Percentiles rank a stretch among this genome's conserved stretches.
Evolutionary conservation across 2,888 invertebrate genomes (phyloP).

Genomic region (Microctonus aethiopoides): DNA sequence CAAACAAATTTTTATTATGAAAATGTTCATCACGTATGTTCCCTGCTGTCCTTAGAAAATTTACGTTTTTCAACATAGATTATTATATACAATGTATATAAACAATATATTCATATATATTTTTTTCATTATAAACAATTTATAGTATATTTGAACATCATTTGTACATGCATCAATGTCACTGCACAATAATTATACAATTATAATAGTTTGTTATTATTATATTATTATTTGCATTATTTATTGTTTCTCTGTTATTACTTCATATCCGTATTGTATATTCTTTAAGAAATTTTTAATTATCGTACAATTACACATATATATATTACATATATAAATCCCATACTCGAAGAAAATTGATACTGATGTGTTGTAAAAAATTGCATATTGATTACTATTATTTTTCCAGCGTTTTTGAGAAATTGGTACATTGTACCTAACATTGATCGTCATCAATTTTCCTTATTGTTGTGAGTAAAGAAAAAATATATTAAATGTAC

Average conservation of each 20-base stretch:
- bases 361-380: too few species aligned
- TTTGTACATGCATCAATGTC: background rate
- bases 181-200: background rate
- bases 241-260: background rate
- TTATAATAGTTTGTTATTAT: background rate
- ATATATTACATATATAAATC: too few species aligned
- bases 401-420: conserved; percentile 59
- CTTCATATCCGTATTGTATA: background rate
- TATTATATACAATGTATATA: too few species aligned
- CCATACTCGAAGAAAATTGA: too few species aligned
- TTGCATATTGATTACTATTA: conserved; percentile 24
- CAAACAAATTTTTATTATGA: background rate
- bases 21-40: background rate
- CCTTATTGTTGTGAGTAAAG: conserved; percentile 64
- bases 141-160: background rate
- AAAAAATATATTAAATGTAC: background rate
- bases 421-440: conserved; percentile 51
- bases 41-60: background rate
- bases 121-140: background rate
- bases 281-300: too few species aligned
- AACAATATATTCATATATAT: too few species aligned
- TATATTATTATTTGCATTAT: background rate
- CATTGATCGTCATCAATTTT: conserved; percentile 54
- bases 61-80: background rate
- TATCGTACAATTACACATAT: too few species aligned